A percentile compares a stretch with the other conserved stretches of the same genome.
These are phyloP conservation scores for Pungitius pungitius DNA, from an alignment of 2,113 vertebrate genomes.

Conservation along the genomic window DNA sequence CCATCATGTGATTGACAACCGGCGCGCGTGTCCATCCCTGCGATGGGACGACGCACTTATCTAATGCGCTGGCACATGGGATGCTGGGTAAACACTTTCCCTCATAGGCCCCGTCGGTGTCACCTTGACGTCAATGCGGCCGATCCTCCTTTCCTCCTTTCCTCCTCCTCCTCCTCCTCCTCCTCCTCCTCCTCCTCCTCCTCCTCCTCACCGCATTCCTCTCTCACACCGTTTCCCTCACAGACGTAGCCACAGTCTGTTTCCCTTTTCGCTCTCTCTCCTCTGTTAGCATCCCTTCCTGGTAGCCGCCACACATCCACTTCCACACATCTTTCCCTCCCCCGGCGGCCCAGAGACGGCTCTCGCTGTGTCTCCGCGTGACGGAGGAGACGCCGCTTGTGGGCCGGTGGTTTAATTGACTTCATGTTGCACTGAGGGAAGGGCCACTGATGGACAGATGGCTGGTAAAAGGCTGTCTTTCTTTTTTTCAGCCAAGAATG, in stretches of 20 bases:
- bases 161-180: neutral
- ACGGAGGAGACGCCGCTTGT: no score
- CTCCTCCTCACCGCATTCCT: conserved; percentile 8
- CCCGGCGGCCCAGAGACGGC: no score
- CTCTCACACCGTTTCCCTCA: conserved; percentile 1
- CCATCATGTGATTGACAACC: conserved; percentile 54
- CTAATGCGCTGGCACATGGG: conserved; percentile 56
- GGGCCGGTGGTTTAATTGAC: conserved; percentile 70
- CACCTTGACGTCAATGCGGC: conserved; percentile 66
- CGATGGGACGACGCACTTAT: conserved; percentile 64
- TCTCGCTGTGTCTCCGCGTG: no score
- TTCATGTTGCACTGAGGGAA: conserved; percentile 54
- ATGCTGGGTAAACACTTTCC: conserved; percentile 29
- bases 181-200: conserved; percentile 11
- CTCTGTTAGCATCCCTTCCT: no score
- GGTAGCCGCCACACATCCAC: no score
- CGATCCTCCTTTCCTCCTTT: conserved; percentile 35
- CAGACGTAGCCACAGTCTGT: conserved; percentile 25
- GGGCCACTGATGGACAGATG: conserved; percentile 73
- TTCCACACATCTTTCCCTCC: no score
- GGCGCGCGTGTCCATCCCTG: conserved; percentile 39
- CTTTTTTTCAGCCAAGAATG: conserved; percentile 56
- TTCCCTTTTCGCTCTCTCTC: conserved; percentile 12
- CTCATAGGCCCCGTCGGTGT: conserved; percentile 54
- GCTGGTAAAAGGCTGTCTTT: conserved; percentile 41